A percentile compares a stretch with the other conserved stretches of the same genome.
Conservation (phyloP, 2,797 vertebrate species). For the Rhinophrynus dorsalis region DNA sequence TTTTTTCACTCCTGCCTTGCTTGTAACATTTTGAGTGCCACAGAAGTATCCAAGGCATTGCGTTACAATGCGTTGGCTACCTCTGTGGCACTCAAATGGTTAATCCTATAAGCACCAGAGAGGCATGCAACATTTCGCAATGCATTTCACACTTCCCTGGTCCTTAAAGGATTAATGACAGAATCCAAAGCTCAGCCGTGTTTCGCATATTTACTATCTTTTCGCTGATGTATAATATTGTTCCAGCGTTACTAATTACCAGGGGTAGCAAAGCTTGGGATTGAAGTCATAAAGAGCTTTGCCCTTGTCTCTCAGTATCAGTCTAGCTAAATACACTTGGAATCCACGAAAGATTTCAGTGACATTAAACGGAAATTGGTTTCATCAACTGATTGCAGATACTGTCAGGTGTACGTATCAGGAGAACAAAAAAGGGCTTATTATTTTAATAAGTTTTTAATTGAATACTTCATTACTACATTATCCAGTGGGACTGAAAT, state of each 20-base stretch:
- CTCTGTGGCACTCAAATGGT: too few relatives aligned
- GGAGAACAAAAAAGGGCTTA: background rate
- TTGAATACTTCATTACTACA: background rate
- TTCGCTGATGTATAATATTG: background rate
- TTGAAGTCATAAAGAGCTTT: background rate
- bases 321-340: background rate
- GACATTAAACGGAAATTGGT: constrained; percentile 23
- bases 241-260: background rate
- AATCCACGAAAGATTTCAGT: background rate
- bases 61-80: too few relatives aligned
- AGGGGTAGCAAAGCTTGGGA: background rate
- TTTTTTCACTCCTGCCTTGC: too few relatives aligned
- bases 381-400: background rate
- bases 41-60: too few relatives aligned
- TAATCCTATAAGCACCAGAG: too few relatives aligned
- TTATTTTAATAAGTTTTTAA: constrained; percentile 6
- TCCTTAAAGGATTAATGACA: too few relatives aligned
- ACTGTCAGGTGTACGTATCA: constrained; percentile 2
- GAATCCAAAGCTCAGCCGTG: background rate
- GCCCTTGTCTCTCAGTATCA: background rate
- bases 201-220: background rate
- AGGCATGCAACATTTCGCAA: too few relatives aligned
- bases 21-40: too few relatives aligned
- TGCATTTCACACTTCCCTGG: too few relatives aligned
- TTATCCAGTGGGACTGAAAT: background rate